Evolutionary conservation across 2,113 vertebrate species (phyloP).

Genomic region (Ardeotis arabs): DNA sequence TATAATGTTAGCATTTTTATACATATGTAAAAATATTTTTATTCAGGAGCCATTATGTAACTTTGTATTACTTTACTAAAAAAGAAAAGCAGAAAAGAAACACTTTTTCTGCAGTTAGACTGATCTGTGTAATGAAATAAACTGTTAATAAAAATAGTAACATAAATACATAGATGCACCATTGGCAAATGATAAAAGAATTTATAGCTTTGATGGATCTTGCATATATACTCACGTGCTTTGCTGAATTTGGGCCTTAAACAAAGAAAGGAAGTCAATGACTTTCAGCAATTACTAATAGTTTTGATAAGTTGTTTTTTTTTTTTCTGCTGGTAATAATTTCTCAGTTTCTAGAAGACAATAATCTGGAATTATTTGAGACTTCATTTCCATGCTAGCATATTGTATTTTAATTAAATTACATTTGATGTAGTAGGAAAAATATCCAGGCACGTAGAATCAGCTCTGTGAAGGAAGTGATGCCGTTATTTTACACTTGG

Average conservation of each 20-base stretch:
- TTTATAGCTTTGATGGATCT: neutral
- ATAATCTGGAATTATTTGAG: neutral
- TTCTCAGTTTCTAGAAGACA: neutral
- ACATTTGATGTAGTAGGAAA: neutral
- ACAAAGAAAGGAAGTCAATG: neutral
- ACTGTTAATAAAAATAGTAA: neutral
- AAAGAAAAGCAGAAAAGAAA: neutral
- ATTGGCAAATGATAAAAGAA: neutral
- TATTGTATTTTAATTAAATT: neutral
- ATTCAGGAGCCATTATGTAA: neutral
- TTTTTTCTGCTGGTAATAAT: neutral
- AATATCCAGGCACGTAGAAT: neutral
- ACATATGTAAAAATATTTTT: neutral
- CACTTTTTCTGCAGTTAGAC: neutral
- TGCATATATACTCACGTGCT: neutral
- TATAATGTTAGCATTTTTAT: neutral
- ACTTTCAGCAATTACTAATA: neutral
- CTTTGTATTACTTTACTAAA: neutral
- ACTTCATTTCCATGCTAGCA: neutral
- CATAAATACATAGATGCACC: neutral
- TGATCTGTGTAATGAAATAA: neutral
- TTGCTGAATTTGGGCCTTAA: neutral
- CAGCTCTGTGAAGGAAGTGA: neutral
- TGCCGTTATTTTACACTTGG: neutral
- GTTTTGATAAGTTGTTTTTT: rapidly evolving